Evolutionary conservation across 2,888 invertebrate genomes (phyloP), one percentile per base, ranked within the genome.

Genomic region (Coelopa pilipes): DNA sequence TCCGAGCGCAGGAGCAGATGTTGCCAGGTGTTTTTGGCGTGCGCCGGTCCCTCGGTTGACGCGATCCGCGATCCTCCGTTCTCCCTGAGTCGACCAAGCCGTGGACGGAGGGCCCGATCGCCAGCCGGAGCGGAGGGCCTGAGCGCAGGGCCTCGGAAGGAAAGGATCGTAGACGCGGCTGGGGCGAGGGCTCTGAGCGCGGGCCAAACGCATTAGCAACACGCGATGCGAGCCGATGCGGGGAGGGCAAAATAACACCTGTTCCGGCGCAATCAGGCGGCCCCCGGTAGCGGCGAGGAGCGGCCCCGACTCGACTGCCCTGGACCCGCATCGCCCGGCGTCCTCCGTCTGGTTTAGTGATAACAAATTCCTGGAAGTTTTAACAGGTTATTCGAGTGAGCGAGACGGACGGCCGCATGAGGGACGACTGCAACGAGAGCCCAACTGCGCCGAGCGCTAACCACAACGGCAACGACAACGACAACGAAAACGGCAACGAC

Each of bases 11-110:
- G 12, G 34, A 19, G 47, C 65, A 65, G 65, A 65, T 65, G 65
- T 19, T 65, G 65, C 49, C 65, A 65, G 65, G 47, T 65, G 65
- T 49, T 65, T 34, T 17, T 24, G 65, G 65, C 65, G 21, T 65
- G 65, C 47, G 47, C 11, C 9, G 60, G 10, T 17, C 12, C 60
- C 24, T 34, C 21, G 34, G 13, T 10, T n/a, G 59, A 12, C 19
- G 60, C 2, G 4, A 7, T 10, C 15, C 12, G 15, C 34, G 10
- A 24, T 60, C 13, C 15, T 60, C 5, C 21, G 60, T 15, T 4
- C 60, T 10, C 2, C 19, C 24, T 5, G 34, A 60, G 34, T n/a
- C n/a, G 21, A 24, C 24, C 13, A 59, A n/a, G 59, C 7, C n/a
- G 11, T 34, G n/a, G 17, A 53, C 3, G 17, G 17, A 53, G 10